Evolutionary conservation across 2,113 vertebrate species (phyloP), one percentile per base, ranked within the genome.

Genomic region (Vicugna pacos): DNA sequence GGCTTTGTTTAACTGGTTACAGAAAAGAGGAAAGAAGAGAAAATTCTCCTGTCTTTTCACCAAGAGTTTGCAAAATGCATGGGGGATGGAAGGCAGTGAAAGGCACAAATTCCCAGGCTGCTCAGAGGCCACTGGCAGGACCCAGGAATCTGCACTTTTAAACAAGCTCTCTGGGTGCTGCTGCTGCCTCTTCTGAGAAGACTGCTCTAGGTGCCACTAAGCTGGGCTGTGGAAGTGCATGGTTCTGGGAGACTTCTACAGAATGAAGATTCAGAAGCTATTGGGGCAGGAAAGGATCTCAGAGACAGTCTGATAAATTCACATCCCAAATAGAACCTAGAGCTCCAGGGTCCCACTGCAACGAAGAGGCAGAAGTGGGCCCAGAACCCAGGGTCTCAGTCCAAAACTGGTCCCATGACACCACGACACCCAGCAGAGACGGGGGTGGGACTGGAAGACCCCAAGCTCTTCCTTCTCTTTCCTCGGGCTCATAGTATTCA

Each of bases 1-100:
- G 82, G 79, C 89, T 96, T 96, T 95, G 89, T 96, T 94, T 94
- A 94, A 93, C 93, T 15, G 64, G 86, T 30, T 24, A 19, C 32
- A 20, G 87, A 14, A 35, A 50, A 56, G 32, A 89, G 6, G 24
- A 28, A 60, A 52, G 48, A 32, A 2, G 52, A 69, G 54, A 58
- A 69, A 30, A 77, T 54, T 50, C 32, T 82, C 80, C 20, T 1
- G 8, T 42, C 32, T 92, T 46, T 60, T 11, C 19, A 17, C 83
- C 12, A n/a, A 93, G 32, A 7, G 15, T 22, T 81, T 58, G 88
- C 48, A 30, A 77, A 73, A 72, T 2, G 46, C 35, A 38, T 12
- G 1, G 72, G 64, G 75, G 26, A 19, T 0, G 10, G 50, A 8
- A 42, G 16, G 22, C 46, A 5, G 58, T 0, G 42, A 65, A 46